Base-by-base conservation (phyloP, 2,797 vertebrate genomes). In the Scarus forsteni region DNA sequence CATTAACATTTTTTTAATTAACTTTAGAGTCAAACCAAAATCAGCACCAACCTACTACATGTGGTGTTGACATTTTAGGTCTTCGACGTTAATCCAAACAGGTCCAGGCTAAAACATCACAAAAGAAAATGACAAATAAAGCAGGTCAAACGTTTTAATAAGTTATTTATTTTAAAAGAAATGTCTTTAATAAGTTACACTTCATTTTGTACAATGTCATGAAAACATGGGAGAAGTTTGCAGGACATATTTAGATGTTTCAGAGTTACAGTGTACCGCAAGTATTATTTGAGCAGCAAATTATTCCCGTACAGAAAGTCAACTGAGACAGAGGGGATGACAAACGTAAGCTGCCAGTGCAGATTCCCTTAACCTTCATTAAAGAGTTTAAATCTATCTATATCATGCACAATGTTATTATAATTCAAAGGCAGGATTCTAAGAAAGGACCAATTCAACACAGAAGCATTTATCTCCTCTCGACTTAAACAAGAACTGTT, bases 131-230 rank as follows among this genome's bases (percentile, higher is more conserved):
- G 6, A 61, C 70, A 77, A 73, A 83, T 35, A 75, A 67, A 77
- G 57, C 52, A 75, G 16, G 45, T 66, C 19, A 63, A 46, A 79
- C 18, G 52, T 73, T 89, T 86, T 79, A 89, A 90, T 90, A 91
- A 92, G 92, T 92, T 81, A 85, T 85, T 35, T 0, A 3, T 62
- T 77, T 78, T 68, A 54, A 77, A 88, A 80, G 39, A 12, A 45
- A 10, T 61, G 70, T 72, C 13, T 62, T 70, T 61, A 36, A 71
- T 55, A 73, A 62, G 36, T 73, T 83, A 61, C 60, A 83, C 16
- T 72, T 76, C 0, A 72, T 75, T 73, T 77, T 13, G 52, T 57
- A 74, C 54, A 77, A 57, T 53, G 58, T 39, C 18, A 69, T 42
- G 34, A 45, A 35, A 10, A 69, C 66, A 39, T 42, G 54, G 53